Base-by-base conservation (phyloP, 2,797 vertebrate genomes). In the Ptychobarbus kaznakovi region DNA sequence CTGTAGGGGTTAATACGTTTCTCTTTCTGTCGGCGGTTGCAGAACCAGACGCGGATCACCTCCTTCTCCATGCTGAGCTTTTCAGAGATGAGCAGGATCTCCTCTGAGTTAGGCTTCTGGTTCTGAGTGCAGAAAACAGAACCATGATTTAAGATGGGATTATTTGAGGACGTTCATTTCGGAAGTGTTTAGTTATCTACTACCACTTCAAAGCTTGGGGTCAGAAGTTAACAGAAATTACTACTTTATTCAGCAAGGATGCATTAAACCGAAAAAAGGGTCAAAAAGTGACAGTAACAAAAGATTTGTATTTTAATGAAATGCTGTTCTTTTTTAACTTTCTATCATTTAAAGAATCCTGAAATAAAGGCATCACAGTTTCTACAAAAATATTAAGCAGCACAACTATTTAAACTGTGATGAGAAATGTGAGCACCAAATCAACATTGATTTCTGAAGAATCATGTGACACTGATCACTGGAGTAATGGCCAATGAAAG, bases 51-150 rank as follows among this genome's bases (percentile, higher is more conserved):
- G 18, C 97, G 96, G 91, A 98, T 97, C 93, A 98, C 97, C 93
- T 98, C 97, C 93, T 98, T 98, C 93, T 98, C 97, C 97, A 98
- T 97, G 92, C 94, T 96, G 91, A 98, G 95, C 93, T 97, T 96
- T 91, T 97, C 97, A 0, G 97, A 95, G 3, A 98, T 97, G 91
- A 96, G 92, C 92, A 97, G 94, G 92, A 98, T 97, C 93, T 98
- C 97, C 92, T 98, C 97, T 94, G 97, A 98, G 95, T 96, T 97
- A 95, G 97, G 97, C 96, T 98, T 98, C 96, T 97, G 97, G 95
- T 98, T 98, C 97, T 98, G 90, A 35, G 63, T n/a, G 44, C 16
- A 32, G 18, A 81, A 58, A 83, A 42, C 16, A 16, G 40, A 75
- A 20, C 5, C 40, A 49, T 46, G 10, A 20, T 81, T 69, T 53